Conservation (phyloP, 2,888 invertebrate genomes). For the Xestia c-nigrum region DNA sequence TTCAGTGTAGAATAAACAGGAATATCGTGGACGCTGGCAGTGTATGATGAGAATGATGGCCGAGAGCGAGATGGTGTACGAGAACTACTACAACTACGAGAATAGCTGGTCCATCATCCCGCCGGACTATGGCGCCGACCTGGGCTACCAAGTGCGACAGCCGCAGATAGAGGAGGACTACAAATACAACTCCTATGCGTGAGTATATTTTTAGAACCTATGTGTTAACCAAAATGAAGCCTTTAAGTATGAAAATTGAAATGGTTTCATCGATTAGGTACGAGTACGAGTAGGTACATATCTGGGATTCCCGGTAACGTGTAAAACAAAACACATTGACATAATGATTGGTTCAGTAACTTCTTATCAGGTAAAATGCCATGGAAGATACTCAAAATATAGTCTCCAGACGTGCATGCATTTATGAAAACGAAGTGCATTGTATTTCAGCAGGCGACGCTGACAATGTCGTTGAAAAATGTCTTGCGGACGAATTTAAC, state of each 20-base stretch:
- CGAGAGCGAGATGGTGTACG: slow-evolving; percentile 89
- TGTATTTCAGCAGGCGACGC: slow-evolving; percentile 69
- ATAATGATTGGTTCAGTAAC: slow-evolving; percentile 26
- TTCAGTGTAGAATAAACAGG: slow-evolving; percentile 54
- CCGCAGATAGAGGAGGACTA: slow-evolving; percentile 92
- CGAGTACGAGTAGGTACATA: too few species aligned
- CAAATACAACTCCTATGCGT: slow-evolving; percentile 91
- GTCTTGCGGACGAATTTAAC: slow-evolving; percentile 66
- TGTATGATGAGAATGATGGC: slow-evolving; percentile 91
- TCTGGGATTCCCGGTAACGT: slow-evolving; percentile 21
- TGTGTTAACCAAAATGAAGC: background rate
- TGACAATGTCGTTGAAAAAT: slow-evolving; percentile 71
- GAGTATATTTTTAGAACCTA: slow-evolving; percentile 77
- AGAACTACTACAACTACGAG: slow-evolving; percentile 91
- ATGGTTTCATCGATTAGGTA: background rate
- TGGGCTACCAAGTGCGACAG: slow-evolving; percentile 81
- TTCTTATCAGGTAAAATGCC: slow-evolving; percentile 28
- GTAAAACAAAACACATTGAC: slow-evolving; percentile 30
- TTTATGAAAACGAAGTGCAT: slow-evolving; percentile 67
- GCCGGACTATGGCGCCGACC: slow-evolving; percentile 92
- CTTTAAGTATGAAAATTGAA: background rate
- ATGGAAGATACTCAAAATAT: slow-evolving; percentile 21
- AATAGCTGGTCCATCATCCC: slow-evolving; percentile 93
- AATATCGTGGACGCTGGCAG: slow-evolving; percentile 58
- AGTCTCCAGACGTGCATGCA: slow-evolving; percentile 46